Conservation (phyloP, 2,797 vertebrate species). For the Sylvia borin region DNA sequence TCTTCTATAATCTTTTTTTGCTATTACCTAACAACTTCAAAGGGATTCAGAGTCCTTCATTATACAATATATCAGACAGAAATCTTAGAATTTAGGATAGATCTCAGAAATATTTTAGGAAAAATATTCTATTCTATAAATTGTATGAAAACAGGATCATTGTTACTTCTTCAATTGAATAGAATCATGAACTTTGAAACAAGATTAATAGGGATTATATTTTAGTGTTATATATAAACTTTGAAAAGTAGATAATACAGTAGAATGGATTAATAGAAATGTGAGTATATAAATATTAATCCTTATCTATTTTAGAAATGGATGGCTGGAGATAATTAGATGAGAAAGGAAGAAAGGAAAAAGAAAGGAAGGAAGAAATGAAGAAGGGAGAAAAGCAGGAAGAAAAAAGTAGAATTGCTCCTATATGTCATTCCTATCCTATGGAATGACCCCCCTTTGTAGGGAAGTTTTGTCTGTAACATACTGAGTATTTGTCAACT, state of each 20-base stretch:
- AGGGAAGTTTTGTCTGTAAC: neutral
- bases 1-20: neutral
- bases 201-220: neutral
- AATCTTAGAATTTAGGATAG: neutral
- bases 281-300: too few relatives aligned
- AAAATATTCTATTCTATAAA: neutral
- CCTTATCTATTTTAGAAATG: neutral
- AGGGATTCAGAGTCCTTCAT: neutral
- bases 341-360: too few relatives aligned
- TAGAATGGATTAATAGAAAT: neutral
- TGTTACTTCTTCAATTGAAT: neutral
- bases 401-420: too few relatives aligned
- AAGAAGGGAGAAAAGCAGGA: too few relatives aligned
- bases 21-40: neutral
- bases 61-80: neutral
- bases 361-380: accelerated
- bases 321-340: neutral
- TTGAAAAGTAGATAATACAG: neutral
- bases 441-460: neutral
- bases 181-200: neutral
- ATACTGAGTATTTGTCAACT: neutral
- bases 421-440: neutral
- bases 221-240: neutral
- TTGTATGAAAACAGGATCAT: neutral
- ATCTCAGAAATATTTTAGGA: neutral